phyloP scores from a whole-genome alignment of 2,888 invertebrate genomes.

The Ischnus inquisitorius region DNA sequence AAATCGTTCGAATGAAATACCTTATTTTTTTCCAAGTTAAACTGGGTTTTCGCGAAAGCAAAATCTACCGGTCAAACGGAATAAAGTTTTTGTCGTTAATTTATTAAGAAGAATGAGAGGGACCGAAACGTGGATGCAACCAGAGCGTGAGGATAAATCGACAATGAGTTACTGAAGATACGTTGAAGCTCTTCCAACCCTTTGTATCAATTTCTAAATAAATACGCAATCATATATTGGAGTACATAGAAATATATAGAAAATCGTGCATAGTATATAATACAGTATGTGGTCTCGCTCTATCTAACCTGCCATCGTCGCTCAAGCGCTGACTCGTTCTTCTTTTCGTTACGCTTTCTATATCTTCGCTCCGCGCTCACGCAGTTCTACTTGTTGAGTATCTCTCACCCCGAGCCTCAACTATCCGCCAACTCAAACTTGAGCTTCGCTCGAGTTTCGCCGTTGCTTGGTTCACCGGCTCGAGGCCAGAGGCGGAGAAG shows the following conservation, averaged over 20 bases:
- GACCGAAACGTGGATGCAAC: background rate
- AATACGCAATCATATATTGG: background rate
- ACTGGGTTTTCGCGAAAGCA: background rate
- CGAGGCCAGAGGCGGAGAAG: conserved; percentile 27
- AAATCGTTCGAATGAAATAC: too few species aligned
- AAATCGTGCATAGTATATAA: too few species aligned
- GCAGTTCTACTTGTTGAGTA: conserved; percentile 53
- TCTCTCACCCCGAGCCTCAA: conserved; percentile 42
- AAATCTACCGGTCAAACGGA: background rate
- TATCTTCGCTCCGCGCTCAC: conserved; percentile 16
- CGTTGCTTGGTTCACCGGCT: background rate
- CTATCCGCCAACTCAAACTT: conserved; percentile 55
- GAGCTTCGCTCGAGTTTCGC: conserved; percentile 57
- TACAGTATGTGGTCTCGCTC: background rate
- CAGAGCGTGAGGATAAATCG: conserved; percentile 27
- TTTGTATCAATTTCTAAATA: background rate
- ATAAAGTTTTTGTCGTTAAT: background rate
- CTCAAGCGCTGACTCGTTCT: conserved; percentile 20
- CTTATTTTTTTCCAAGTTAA: background rate
- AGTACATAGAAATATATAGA: too few species aligned
- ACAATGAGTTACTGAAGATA: conserved; percentile 32
- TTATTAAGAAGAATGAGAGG: background rate
- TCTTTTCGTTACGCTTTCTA: background rate
- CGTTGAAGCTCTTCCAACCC: conserved; percentile 4
- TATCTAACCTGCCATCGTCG: conserved; percentile 14